These are phyloP conservation scores for Onthophagus sagittarius DNA, from an alignment of 2,888 invertebrate species.

Conservation along the genomic window DNA sequence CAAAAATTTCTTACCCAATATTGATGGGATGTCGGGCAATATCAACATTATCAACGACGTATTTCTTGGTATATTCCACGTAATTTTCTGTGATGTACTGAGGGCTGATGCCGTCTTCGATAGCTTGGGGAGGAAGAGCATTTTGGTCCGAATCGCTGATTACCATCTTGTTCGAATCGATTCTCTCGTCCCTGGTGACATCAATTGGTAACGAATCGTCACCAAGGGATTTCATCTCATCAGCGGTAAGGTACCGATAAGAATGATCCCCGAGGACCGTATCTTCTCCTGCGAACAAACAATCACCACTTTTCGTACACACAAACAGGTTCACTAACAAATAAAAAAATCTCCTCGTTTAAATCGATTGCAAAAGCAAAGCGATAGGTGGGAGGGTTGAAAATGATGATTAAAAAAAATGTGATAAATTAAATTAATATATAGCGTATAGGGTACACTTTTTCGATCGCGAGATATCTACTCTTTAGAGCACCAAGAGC, in stretches of 20 bases:
- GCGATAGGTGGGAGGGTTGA: background rate
- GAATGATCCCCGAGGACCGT: constrained; percentile 86
- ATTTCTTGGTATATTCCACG: constrained; percentile 52
- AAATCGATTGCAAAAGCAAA: background rate
- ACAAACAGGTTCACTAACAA: background rate
- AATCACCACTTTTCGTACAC: background rate
- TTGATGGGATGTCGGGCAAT: constrained; percentile 59
- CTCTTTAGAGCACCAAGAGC: background rate
- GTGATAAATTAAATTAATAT: background rate
- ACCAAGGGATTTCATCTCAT: constrained; percentile 92
- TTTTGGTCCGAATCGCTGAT: constrained; percentile 48
- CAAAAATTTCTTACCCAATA: constrained; percentile 55
- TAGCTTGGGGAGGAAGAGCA: constrained; percentile 53
- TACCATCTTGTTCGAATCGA: constrained; percentile 64
- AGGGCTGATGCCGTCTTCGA: constrained; percentile 62
- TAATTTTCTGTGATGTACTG: constrained; percentile 55
- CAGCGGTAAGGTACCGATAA: constrained; percentile 88
- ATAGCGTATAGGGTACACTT: background rate
- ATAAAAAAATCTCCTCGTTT: no score
- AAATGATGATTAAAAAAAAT: background rate
- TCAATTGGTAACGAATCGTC: constrained; percentile 92
- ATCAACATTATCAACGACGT: constrained; percentile 57
- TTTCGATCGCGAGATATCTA: background rate
- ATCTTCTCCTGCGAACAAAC: constrained; percentile 71
- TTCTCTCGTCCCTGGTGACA: constrained; percentile 85